These are phyloP conservation scores for Caenorhabditis japonica DNA, from an alignment of 2,888 invertebrate genomes.

Conservation along the genomic window DNA sequence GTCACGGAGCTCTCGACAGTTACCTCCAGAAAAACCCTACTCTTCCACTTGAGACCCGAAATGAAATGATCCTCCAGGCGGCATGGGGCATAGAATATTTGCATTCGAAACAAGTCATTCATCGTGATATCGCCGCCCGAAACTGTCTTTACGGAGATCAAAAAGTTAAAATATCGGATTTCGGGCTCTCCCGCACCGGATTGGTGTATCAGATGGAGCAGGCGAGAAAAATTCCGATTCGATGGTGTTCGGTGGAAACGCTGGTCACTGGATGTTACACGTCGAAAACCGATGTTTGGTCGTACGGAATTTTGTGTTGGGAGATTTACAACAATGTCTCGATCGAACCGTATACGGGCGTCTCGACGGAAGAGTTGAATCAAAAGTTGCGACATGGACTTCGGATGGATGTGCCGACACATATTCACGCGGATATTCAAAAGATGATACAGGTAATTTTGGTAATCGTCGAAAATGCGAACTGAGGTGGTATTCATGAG, in stretches of 20 bases:
- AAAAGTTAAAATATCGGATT: slow-evolving; percentile 51
- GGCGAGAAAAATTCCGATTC: slow-evolving; percentile 35
- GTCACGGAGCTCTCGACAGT: slow-evolving; percentile 56
- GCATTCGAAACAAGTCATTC: slow-evolving; percentile 47
- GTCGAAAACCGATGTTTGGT: slow-evolving; percentile 54
- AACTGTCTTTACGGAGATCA: slow-evolving; percentile 53
- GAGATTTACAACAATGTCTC: background rate
- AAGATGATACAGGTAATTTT: slow-evolving; percentile 4
- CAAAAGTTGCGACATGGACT: slow-evolving; percentile 45
- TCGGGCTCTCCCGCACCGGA: slow-evolving; percentile 36
- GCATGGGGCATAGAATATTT: slow-evolving; percentile 62
- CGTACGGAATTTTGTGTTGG: slow-evolving; percentile 25
- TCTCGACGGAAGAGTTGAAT: slow-evolving; percentile 57
- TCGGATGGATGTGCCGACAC: slow-evolving; percentile 38
- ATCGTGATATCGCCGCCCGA: slow-evolving; percentile 55
- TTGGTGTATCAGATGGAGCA: slow-evolving; percentile 54
- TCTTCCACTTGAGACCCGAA: slow-evolving; percentile 27
- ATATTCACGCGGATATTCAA: background rate
- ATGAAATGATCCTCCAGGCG: slow-evolving; percentile 61
- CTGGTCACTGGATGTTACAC: slow-evolving; percentile 27
- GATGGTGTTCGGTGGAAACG: slow-evolving; percentile 53
- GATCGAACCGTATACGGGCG: slow-evolving; percentile 2
- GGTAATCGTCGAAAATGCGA: too few relatives aligned
- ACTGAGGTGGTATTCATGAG: too few relatives aligned
- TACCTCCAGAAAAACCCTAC: slow-evolving; percentile 55